These are phyloP conservation scores for Sipha flava DNA, from an alignment of 1,140 invertebrate species.

Conservation along the genomic window DNA sequence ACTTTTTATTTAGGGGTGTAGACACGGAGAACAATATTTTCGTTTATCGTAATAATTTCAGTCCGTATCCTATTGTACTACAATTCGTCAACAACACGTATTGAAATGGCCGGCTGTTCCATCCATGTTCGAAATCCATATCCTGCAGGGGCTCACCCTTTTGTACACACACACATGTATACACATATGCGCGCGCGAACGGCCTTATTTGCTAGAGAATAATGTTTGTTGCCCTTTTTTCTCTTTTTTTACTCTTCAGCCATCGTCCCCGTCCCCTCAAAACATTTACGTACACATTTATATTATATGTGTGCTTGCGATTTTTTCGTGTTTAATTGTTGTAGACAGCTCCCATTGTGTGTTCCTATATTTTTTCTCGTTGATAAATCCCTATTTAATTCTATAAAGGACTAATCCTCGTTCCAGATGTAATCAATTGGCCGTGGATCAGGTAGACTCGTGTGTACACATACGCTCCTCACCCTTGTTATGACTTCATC, in stretches of 20 bases:
- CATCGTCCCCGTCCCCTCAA: background rate
- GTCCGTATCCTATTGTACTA: background rate
- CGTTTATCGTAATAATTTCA: slow-evolving; percentile 28
- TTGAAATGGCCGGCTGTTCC: slow-evolving; percentile 30
- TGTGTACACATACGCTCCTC: background rate
- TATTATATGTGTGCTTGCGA: background rate
- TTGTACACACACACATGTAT: background rate
- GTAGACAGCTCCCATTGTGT: slow-evolving; percentile 22
- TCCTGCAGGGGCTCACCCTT: slow-evolving; percentile 11
- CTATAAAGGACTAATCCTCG: slow-evolving; percentile 18
- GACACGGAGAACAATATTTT: slow-evolving; percentile 20
- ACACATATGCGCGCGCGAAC: background rate
- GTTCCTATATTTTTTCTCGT: background rate
- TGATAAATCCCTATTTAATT: slow-evolving; percentile 30
- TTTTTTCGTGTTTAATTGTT: slow-evolving; percentile 27
- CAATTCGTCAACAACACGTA: slow-evolving; percentile 18
- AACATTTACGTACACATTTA: slow-evolving; percentile 13
- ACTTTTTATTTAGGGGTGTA: background rate
- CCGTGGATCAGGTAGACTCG: slow-evolving; percentile 24
- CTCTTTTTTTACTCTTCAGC: background rate
- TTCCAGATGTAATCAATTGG: slow-evolving; percentile 32
- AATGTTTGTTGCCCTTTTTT: slow-evolving; percentile 29
- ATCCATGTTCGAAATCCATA: slow-evolving; percentile 7
- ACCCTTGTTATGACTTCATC: slow-evolving; percentile 27
- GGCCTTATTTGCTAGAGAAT: slow-evolving; percentile 12